Base-by-base conservation (phyloP, 2,113 vertebrate genomes). In the Hippocampus comes region DNA sequence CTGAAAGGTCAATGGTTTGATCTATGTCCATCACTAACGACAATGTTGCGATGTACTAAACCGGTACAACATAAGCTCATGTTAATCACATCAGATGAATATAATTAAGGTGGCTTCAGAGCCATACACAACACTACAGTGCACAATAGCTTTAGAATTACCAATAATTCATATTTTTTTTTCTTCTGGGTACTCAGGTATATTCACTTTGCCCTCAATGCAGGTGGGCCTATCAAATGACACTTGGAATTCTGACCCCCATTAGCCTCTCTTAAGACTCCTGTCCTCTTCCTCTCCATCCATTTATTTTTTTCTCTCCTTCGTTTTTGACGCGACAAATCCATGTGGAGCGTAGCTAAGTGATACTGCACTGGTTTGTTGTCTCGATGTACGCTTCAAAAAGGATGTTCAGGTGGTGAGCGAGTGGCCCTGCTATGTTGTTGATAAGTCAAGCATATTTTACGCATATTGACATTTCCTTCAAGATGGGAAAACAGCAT, bases 261-360 rank as follows among this genome's bases (percentile, higher is more conserved):
- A 9, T 56, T 51, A 71, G 71, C 43, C 34, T 46, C 38, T 68
- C 23, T 48, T 43, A 59, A 23, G 59, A 5, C 43, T n/a, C 14
- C 70, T 66, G 71, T 59, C 67, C 63, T 76, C 67, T 57, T 75
- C 57, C 66, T 79, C 61, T 78, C n/a, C 10, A 15, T 56, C 53
- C 27, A 20, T 53, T 72, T 73, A 67, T 71, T 77, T 2, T 79
- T 49, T 61, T 25, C 42, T 8, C 11, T 78, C 73, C 48, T 41
- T 57, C 63, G 73, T 75, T 78, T 88, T 85, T 89, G 84, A 88
- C 80, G 76, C 80, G 82, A 80, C 80, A 81, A 80, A 89, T 69
- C 65, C 70, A 73, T 60, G 66, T 78, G 79, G 73, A 63, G 73
- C 85, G 73, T 75, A 46, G 81, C 82, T 77, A 86, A 87, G 87